Conservation (phyloP, 2,113 vertebrate genomes). For the Crypturellus undulatus region DNA sequence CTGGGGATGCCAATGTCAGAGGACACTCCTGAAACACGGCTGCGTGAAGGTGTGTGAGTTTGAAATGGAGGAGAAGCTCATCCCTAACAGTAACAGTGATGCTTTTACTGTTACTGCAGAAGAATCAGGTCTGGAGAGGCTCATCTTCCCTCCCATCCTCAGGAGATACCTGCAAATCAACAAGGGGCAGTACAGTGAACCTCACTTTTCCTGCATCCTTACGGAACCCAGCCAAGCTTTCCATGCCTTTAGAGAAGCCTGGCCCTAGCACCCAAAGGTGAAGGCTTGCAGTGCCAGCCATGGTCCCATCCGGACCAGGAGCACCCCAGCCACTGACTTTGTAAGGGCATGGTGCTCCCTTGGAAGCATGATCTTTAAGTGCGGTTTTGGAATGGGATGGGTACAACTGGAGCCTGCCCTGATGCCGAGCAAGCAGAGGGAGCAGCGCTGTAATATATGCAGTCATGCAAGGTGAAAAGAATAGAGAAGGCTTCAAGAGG, state of each 20-base stretch:
- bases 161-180: background rate
- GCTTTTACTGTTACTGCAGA: background rate
- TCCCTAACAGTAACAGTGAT: background rate
- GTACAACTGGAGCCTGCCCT: background rate
- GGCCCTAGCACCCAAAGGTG: background rate
- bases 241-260: background rate
- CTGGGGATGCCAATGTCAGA: slow-evolving; percentile 1
- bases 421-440: background rate
- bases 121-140: background rate
- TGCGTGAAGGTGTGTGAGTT: background rate
- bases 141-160: background rate
- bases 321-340: background rate
- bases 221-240: background rate
- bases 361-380: fast-evolving
- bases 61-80: background rate
- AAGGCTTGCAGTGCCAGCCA: background rate
- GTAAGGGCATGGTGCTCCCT: background rate
- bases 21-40: background rate
- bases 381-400: background rate
- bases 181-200: background rate
- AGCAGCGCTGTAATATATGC: background rate
- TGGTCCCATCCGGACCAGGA: background rate
- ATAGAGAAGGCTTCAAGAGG: background rate
- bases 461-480: background rate
- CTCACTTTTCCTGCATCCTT: background rate